phyloP scores from a whole-genome alignment of 2,888 invertebrate genomes.

The Himalopsyche tibetana region DNA sequence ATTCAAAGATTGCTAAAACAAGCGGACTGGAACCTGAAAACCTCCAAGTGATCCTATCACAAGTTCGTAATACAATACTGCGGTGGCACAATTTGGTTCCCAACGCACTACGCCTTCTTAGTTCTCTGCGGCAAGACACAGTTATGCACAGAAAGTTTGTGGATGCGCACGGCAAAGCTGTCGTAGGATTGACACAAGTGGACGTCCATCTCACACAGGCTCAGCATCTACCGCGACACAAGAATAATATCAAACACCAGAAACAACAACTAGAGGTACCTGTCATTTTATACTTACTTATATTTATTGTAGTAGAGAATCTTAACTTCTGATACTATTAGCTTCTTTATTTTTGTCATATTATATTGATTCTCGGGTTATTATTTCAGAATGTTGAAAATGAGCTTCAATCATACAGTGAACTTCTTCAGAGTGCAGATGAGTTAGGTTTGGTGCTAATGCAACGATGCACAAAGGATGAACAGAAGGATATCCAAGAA shows the following conservation, averaged over 20 bases:
- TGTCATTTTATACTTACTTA: not conserved
- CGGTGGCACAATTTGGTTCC: conserved; percentile 82
- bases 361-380: conserved; percentile 3
- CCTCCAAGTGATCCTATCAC: conserved; percentile 79
- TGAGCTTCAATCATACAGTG: conserved; percentile 76
- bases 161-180: conserved; percentile 83
- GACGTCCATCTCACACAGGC: conserved; percentile 85
- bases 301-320: no score
- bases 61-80: conserved; percentile 78
- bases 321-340: not conserved
- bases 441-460: conserved; percentile 79
- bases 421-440: conserved; percentile 78
- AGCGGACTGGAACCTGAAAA: conserved; percentile 83
- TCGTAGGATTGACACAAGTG: conserved; percentile 83
- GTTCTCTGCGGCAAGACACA: conserved; percentile 77
- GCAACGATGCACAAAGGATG: conserved; percentile 76
- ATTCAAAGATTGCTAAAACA: conserved; percentile 82
- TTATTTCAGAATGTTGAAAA: conserved; percentile 74
- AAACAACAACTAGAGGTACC: conserved; percentile 74
- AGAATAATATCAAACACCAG: conserved; percentile 72
- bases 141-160: conserved; percentile 83
- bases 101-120: conserved; percentile 78
- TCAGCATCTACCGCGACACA: conserved; percentile 78
- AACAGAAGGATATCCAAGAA: conserved; percentile 77
- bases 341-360: not conserved